Evolutionary conservation across 2,113 vertebrate species (phyloP).

Genomic region (Meles meles): DNA sequence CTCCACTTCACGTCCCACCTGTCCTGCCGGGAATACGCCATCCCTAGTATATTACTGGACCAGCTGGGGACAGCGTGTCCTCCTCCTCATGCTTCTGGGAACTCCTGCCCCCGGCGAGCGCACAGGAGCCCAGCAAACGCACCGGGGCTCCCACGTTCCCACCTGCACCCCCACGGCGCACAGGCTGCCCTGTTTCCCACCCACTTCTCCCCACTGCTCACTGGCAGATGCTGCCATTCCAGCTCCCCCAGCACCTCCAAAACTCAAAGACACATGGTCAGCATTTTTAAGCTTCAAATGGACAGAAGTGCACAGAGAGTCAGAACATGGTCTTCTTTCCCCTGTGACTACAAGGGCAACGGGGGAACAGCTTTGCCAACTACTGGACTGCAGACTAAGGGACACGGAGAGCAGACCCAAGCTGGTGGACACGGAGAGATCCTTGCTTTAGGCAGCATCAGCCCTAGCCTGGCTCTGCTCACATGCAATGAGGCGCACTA

Average conservation of each 20-base stretch:
- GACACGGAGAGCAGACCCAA: background rate
- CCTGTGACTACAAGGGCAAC: background rate
- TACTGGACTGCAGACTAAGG: rapidly evolving
- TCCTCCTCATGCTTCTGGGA: background rate
- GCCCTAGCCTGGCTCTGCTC: background rate
- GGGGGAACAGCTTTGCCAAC: background rate
- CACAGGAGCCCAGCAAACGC: background rate
- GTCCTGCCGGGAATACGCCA: rapidly evolving
- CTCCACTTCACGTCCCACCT: too few species aligned
- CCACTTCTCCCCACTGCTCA: background rate
- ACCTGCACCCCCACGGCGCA: rapidly evolving
- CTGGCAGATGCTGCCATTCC: background rate
- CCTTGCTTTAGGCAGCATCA: background rate
- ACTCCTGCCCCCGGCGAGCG: rapidly evolving
- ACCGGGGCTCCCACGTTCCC: background rate
- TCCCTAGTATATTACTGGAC: background rate
- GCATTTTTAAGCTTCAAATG: background rate
- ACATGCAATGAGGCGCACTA: rapidly evolving
- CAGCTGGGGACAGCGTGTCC: background rate
- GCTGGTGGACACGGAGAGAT: background rate
- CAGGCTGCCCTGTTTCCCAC: background rate
- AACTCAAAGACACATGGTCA: background rate
- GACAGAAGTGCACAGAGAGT: background rate
- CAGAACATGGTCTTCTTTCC: background rate
- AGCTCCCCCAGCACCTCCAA: background rate